These are phyloP conservation scores for Phyllostomus hastatus DNA, from an alignment of 2,113 vertebrate species.

Conservation along the genomic window DNA sequence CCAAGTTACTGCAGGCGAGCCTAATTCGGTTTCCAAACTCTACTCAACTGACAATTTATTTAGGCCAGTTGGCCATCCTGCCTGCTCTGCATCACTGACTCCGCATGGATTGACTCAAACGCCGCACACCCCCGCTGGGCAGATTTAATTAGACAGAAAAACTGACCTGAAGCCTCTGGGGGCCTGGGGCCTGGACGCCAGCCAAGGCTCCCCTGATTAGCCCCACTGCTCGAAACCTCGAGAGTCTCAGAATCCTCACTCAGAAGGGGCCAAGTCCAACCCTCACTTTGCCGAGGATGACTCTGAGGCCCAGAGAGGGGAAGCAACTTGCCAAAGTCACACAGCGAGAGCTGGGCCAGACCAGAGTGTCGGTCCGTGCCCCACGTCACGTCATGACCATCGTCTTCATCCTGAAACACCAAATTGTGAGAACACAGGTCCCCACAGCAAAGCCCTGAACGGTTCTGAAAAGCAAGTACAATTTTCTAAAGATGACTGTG, in stretches of 20 bases:
- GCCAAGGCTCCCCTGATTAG: slow-evolving; percentile 36
- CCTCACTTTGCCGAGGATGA: background rate
- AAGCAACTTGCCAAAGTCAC: background rate
- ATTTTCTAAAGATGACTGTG: slow-evolving; percentile 64
- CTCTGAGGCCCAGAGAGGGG: background rate
- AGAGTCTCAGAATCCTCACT: background rate
- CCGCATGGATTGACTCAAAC: slow-evolving; percentile 75
- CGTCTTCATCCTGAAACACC: background rate
- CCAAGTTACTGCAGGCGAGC: slow-evolving; percentile 67
- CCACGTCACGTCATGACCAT: background rate
- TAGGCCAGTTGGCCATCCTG: slow-evolving; percentile 78
- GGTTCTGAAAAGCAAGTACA: slow-evolving; percentile 19
- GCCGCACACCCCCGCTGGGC: slow-evolving; percentile 65
- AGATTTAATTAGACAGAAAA: slow-evolving; percentile 77
- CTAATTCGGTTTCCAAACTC: slow-evolving; percentile 82
- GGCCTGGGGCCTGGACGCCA: slow-evolving; percentile 8
- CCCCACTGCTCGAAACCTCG: background rate
- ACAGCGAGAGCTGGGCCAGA: background rate
- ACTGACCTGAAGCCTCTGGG: slow-evolving; percentile 63
- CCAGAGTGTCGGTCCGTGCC: background rate
- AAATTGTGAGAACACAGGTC: background rate
- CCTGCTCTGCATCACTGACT: slow-evolving; percentile 78
- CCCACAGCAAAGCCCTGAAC: background rate
- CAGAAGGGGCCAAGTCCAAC: background rate
- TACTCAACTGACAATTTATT: slow-evolving; percentile 85